Conservation (phyloP, 2,888 invertebrate genomes). For the Ernsta delagoae region DNA sequence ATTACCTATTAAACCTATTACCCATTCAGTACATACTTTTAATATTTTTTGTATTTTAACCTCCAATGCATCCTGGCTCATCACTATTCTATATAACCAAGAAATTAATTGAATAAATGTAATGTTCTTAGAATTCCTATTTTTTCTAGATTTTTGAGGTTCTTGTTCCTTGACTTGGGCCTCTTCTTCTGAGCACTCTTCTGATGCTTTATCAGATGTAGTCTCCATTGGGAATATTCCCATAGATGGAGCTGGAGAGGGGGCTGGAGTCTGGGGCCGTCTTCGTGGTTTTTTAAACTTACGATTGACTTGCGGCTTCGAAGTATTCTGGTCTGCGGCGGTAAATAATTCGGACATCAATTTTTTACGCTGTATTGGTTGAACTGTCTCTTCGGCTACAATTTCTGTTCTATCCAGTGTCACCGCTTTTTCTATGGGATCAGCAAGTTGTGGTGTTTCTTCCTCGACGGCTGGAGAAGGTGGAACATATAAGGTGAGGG, state of each 20-base stretch:
- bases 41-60: slow-evolving; percentile 24
- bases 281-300: not conserved
- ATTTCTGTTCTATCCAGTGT: not conserved
- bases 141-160: not conserved
- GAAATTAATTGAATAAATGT: slow-evolving; percentile 10
- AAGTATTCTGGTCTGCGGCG: not conserved
- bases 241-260: not conserved
- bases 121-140: not conserved
- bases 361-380: not conserved
- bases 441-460: not conserved
- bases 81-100: slow-evolving; percentile 12
- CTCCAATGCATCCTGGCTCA: slow-evolving; percentile 16
- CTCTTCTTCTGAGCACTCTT: not conserved
- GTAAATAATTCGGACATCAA: not conserved
- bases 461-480: slow-evolving; percentile 16
- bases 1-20: slow-evolving; percentile 7
- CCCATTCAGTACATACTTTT: slow-evolving; percentile 4
- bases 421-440: not conserved
- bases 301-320: not conserved
- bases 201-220: not conserved
- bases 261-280: not conserved
- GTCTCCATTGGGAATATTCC: not conserved
- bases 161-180: not conserved
- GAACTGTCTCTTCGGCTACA: not conserved
- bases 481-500: slow-evolving; percentile 32